Percentiles rank a stretch among this genome's conserved stretches.
Evolutionary conservation across 2,888 invertebrate genomes (phyloP).

Genomic region (Didymodactylos carnosus): DNA sequence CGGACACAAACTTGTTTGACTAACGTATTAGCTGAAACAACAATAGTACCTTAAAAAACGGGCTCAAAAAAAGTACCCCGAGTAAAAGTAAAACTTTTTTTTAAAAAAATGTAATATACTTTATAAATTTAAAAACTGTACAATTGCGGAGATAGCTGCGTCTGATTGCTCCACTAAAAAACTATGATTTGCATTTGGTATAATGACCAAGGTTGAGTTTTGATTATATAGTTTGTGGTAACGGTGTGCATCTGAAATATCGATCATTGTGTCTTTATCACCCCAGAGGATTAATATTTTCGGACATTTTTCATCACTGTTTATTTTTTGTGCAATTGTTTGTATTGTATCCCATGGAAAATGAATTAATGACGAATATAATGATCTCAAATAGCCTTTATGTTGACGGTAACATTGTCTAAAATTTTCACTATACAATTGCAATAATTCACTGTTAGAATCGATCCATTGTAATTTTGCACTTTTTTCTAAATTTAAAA

Average conservation of each 20-base stretch:
- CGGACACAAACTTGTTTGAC: no score
- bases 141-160: background rate
- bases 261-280: background rate
- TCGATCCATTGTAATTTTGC: background rate
- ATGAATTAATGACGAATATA: background rate
- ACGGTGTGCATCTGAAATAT: background rate
- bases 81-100: no score
- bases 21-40: no score
- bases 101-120: no score
- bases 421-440: background rate
- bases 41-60: no score
- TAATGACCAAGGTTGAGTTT: background rate
- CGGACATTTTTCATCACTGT: no score
- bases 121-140: background rate
- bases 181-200: background rate
- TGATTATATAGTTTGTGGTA: background rate
- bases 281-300: background rate
- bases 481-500: no score
- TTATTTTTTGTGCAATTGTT: background rate
- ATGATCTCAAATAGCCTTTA: background rate
- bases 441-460: background rate
- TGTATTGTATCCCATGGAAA: background rate
- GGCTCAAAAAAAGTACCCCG: no score
- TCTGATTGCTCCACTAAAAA: background rate
- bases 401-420: background rate